Evolutionary conservation across 2,797 vertebrate species (phyloP), one percentile per base, ranked within the genome.

Genomic region (Lycodopsis pacificus): DNA sequence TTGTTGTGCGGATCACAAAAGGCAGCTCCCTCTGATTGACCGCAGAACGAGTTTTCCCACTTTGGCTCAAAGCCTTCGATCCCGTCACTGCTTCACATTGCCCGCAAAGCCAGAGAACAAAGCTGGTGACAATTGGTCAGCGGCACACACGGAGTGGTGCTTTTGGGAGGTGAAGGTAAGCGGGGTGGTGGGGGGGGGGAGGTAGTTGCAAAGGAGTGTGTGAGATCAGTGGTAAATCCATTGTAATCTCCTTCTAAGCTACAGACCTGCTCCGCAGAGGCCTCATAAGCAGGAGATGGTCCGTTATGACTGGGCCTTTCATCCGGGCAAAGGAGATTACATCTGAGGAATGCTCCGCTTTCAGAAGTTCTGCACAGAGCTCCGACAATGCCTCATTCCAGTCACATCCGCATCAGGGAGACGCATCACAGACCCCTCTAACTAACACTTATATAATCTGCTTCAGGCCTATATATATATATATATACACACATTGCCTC

Each of bases 261-360:
- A 91, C 92, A 89, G 88, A 88, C 82, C 89, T 91, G 89, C 84
- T 94, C 89, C 85, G 59, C 73, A 84, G 81, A 91, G 88, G 81
- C 79, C 80, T 87, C 80, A 74, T 90, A 89, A 94, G 90, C 81
- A 66, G 84, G 83, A 93, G 95, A 95, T 93, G 91, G 94, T 93
- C 93, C 89, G 80, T 86, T 92, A 86, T 92, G 92, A 94, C 90
- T 89, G 79, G 90, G 88, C 88, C 87, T 92, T 95, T 94, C 87
- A 91, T 94, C 94, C 89, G 68, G 86, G 88, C 88, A 78, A 89
- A 95, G 94, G 92, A 94, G 95, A 94, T 96, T 95, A 95, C 93
- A 93, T 84, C 88, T 91, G 86, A 92, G 85, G 91, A 94, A 92
- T 88, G 84, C 88, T 91, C 81, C 0, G 11, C 89, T 89, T 89